A percentile compares a stretch with the other conserved stretches of the same genome.
Conservation (phyloP, 2,113 vertebrate genomes). For the Capricornis sumatraensis region DNA sequence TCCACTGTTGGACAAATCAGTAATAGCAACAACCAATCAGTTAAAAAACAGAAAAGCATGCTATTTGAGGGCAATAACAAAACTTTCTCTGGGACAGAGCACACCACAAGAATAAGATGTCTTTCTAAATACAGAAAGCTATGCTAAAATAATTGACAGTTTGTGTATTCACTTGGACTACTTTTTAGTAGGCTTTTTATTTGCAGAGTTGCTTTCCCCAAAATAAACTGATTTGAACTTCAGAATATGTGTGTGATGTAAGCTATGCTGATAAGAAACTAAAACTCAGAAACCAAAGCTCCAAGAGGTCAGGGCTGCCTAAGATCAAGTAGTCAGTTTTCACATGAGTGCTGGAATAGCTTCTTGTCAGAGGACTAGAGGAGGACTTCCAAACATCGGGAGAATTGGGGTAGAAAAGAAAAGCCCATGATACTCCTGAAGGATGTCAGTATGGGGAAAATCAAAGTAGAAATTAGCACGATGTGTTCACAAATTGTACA, state of each 20-base stretch:
- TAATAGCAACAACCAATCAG: neutral
- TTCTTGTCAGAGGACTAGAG: neutral
- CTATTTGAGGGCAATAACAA: neutral
- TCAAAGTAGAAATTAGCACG: neutral
- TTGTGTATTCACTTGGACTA: neutral
- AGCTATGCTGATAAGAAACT: neutral
- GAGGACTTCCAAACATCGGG: neutral
- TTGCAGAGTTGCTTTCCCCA: neutral
- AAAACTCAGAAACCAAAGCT: neutral
- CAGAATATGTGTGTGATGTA: neutral
- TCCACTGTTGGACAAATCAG: neutral
- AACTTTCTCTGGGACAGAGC: neutral
- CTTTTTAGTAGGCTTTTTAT: neutral
- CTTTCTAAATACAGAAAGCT: neutral
- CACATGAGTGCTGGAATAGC: neutral
- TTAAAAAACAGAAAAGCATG: neutral
- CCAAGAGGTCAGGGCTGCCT: neutral
- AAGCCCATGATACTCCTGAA: neutral
- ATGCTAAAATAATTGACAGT: neutral
- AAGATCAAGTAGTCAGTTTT: neutral
- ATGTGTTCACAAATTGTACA: neutral
- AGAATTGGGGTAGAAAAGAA: neutral
- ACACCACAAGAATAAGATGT: neutral
- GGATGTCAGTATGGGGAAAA: neutral
- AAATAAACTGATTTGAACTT: neutral